Percentiles rank a stretch among this genome's conserved stretches.
These are phyloP conservation scores for Agrypnus murinus DNA, from an alignment of 2,888 invertebrate species.

Conservation along the genomic window DNA sequence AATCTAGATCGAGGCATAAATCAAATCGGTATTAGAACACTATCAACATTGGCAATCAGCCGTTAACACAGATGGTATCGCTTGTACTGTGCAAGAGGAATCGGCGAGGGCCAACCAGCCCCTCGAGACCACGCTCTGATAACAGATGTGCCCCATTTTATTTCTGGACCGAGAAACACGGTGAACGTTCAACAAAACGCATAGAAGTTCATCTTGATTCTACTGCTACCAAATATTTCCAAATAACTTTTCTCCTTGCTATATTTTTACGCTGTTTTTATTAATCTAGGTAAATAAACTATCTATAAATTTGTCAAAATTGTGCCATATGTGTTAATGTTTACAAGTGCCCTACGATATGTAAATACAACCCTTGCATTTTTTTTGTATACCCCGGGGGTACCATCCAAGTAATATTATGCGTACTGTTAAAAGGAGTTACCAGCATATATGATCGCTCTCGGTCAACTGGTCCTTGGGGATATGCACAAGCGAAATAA, in stretches of 20 bases:
- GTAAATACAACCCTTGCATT: constrained; percentile 17
- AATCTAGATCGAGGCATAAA: constrained; percentile 64
- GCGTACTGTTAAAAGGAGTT: constrained; percentile 32
- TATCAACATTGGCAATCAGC: constrained; percentile 68
- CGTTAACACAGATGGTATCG: constrained; percentile 70
- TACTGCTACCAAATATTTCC: not conserved
- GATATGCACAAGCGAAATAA: not conserved
- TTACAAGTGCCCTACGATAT: constrained; percentile 23
- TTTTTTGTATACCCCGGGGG: constrained; percentile 27
- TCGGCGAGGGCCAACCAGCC: constrained; percentile 49
- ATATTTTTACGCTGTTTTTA: too few species aligned
- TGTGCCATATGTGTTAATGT: constrained; percentile 39
- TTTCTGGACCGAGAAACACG: not conserved
- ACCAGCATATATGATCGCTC: constrained; percentile 35
- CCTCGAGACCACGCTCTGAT: constrained; percentile 45
- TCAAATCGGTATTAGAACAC: constrained; percentile 68
- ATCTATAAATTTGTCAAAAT: too few species aligned
- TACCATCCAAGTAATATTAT: constrained; percentile 36
- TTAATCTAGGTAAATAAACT: too few species aligned
- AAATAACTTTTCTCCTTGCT: not conserved
- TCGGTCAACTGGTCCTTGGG: constrained; percentile 41
- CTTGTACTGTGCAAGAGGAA: constrained; percentile 44
- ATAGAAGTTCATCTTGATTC: too few species aligned
- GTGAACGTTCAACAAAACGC: not conserved
- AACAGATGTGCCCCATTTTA: constrained; percentile 48